Conservation (phyloP, 2,888 invertebrate genomes). For the Omphaloscelis lunosa region DNA sequence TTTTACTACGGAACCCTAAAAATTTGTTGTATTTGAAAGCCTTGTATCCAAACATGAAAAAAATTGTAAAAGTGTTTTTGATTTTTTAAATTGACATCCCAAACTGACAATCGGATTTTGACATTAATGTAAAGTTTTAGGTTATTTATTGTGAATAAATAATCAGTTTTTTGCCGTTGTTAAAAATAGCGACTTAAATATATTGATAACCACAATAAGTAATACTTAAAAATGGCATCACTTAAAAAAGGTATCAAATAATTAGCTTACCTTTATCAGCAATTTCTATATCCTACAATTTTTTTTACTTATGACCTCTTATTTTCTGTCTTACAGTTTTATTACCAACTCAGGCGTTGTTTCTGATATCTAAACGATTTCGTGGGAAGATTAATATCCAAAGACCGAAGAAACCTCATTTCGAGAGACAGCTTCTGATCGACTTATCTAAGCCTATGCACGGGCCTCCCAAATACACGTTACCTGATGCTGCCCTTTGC, state of each 20-base stretch:
- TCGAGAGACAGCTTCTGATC: constrained; percentile 92
- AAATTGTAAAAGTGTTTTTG: background rate
- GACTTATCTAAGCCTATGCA: constrained; percentile 92
- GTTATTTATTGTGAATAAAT: constrained; percentile 28
- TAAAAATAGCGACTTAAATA: background rate
- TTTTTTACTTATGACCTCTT: background rate
- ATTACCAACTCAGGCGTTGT: constrained; percentile 81
- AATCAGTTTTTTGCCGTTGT: background rate
- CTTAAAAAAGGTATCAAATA: constrained; percentile 58
- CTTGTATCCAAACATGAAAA: background rate
- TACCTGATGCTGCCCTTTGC: constrained; percentile 90
- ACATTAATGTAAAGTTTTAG: constrained; percentile 13
- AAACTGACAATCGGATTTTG: background rate
- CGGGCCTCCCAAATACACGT: constrained; percentile 82
- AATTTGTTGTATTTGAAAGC: background rate
- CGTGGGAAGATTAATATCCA: constrained; percentile 95
- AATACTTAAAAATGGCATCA: constrained; percentile 45
- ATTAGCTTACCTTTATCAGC: background rate
- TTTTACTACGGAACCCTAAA: background rate
- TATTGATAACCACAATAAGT: background rate
- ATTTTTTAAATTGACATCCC: constrained; percentile 7
- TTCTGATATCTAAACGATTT: constrained; percentile 92
- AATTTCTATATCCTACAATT: background rate
- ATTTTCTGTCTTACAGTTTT: constrained; percentile 80
- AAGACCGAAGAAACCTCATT: constrained; percentile 93